Evolutionary conservation across 1,140 invertebrate species (phyloP), one percentile per base, ranked within the genome.

Genomic region (Tetraneura akinire): DNA sequence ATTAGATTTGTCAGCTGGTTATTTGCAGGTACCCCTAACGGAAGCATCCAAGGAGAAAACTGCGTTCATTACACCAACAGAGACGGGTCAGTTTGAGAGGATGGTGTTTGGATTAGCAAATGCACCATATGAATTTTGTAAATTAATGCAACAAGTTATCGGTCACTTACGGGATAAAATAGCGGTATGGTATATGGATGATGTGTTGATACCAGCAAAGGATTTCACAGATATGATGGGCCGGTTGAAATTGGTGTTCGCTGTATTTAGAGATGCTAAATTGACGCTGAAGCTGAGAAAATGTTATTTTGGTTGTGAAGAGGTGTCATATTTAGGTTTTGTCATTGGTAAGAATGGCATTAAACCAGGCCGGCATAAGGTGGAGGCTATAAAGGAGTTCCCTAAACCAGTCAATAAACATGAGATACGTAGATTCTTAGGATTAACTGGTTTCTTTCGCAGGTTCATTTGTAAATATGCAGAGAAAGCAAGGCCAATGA

Each of bases 41-140:
- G n/a, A n/a, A n/a, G n/a, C n/a, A n/a, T n/a, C n/a, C n/a, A n/a
- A n/a, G n/a, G n/a, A n/a, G n/a, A n/a, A n/a, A n/a, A n/a, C n/a
- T n/a, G n/a, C n/a, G n/a, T n/a, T n/a, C n/a, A n/a, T n/a, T n/a
- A n/a, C n/a, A n/a, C n/a, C n/a, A n/a, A 29, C 23, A 1, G 64
- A 81, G 37, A n/a, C 8, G 3, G 80, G 81, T 1, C 68, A 78
- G 51, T 83, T 83, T 76, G 53, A 57, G 13, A 26, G 73, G 62
- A 82, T 83, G 76, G 81, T 82, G 3, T 82, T 83, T 73, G 84
- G 85, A 1, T 23, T 84, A 16, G 64, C 64, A 57, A 83, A 83
- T 49, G 81, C 81, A 10, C 74, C 74, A 6, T 42, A 26, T 0
- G 74, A 45, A 37, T 80, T 80, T 23, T 73, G 71, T 21, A 11